A percentile compares a stretch with the other conserved stretches of the same genome.
Evolutionary conservation across 2,113 vertebrate genomes (phyloP).

Genomic region (Toxotes jaculatrix): DNA sequence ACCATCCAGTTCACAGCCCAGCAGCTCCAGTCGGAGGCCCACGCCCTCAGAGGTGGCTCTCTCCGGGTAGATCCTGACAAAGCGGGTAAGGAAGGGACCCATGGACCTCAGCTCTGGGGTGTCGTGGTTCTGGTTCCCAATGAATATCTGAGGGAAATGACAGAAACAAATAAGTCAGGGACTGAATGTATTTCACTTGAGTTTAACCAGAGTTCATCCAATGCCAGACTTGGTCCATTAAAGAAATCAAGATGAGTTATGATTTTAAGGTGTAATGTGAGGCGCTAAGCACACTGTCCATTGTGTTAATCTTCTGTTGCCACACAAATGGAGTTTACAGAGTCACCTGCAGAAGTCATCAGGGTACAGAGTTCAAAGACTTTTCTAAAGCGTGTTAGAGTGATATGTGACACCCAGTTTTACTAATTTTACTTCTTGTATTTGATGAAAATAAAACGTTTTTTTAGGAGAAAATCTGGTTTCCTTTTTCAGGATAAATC

Average conservation of each 20-base stretch:
- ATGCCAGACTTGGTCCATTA: neutral
- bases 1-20: conserved; percentile 96
- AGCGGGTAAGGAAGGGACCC: conserved; percentile 87
- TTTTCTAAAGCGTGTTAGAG: neutral
- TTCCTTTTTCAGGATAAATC: neutral
- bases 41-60: conserved; percentile 89
- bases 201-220: neutral
- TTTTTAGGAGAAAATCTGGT: neutral
- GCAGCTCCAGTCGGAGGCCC: conserved; percentile 93
- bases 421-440: neutral
- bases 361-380: neutral
- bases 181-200: neutral
- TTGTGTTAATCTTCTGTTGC: too few relatives aligned
- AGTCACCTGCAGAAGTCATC: neutral
- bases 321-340: neutral
- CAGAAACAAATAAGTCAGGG: neutral
- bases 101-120: conserved; percentile 91
- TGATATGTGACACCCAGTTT: neutral
- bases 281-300: neutral
- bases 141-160: conserved; percentile 85
- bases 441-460: too few relatives aligned
- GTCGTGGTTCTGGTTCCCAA: conserved; percentile 96
- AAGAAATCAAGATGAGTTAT: neutral
- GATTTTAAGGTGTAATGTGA: neutral
- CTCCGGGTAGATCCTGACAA: conserved; percentile 93